Percentiles rank a stretch among this genome's conserved stretches.
phyloP scores from a whole-genome alignment of 2,888 invertebrate species.

The Volucella zonaria region DNA sequence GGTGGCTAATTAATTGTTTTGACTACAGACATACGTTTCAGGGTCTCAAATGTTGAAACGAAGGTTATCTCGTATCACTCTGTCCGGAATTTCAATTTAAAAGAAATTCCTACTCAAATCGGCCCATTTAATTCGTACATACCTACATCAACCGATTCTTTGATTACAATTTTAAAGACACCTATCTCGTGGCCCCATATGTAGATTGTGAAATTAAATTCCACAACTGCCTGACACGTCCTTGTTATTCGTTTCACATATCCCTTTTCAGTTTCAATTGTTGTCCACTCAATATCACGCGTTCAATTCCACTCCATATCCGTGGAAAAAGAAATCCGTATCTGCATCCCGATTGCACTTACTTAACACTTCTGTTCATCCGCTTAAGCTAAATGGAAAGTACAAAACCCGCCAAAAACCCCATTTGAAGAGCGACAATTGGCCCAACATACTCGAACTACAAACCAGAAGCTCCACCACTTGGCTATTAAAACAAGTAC shows the following conservation, averaged over 20 bases:
- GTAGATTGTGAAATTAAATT: slow-evolving; percentile 42
- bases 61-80: no score
- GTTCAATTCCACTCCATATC: slow-evolving; percentile 58
- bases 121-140: no score
- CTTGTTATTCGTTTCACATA: slow-evolving; percentile 15
- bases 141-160: neutral
- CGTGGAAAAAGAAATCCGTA: slow-evolving; percentile 15
- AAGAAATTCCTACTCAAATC: no score
- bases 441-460: slow-evolving; percentile 17
- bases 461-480: slow-evolving; percentile 38
- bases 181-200: slow-evolving; percentile 15
- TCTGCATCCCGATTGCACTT: neutral
- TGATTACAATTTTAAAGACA: neutral
- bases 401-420: neutral
- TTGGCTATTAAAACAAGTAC: slow-evolving; percentile 10
- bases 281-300: slow-evolving; percentile 34
- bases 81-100: no score
- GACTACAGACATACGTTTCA: no score
- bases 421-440: slow-evolving; percentile 42
- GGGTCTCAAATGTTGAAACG: no score
- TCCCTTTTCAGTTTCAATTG: slow-evolving; percentile 25
- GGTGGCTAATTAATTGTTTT: no score
- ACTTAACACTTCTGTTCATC: slow-evolving; percentile 22
- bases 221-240: slow-evolving; percentile 13
- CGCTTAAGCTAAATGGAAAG: no score